phyloP scores from a whole-genome alignment of 2,888 invertebrate species.

The Coronaproctus castanopsis region DNA sequence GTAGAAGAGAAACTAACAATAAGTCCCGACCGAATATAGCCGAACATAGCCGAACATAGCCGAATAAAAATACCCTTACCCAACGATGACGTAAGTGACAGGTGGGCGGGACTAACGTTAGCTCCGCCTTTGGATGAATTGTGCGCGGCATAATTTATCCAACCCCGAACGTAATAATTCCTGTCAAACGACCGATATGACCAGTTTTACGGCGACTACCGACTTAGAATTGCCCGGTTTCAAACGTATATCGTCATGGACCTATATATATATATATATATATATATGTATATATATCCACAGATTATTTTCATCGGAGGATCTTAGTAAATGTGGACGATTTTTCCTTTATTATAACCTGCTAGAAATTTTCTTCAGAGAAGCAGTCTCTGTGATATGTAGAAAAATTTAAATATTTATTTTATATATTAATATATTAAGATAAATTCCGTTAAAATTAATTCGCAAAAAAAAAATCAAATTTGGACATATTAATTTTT shows the following conservation, averaged over 20 bases:
- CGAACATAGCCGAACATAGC: constrained; percentile 12
- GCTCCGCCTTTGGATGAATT: constrained; percentile 14
- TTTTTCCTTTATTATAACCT: too few species aligned
- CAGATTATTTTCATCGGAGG: too few species aligned
- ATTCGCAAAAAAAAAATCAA: too few species aligned
- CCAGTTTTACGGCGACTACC: constrained; percentile 11
- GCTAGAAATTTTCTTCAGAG: too few species aligned
- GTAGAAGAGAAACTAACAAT: too few species aligned
- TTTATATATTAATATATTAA: too few species aligned
- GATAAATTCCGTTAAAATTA: too few species aligned
- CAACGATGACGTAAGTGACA: constrained; percentile 20
- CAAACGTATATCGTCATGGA: too few species aligned
- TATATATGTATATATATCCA: not conserved
- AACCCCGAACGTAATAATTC: constrained; percentile 14
- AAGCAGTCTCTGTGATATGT: too few species aligned
- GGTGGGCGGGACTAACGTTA: constrained; percentile 18
- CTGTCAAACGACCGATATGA: constrained; percentile 13
- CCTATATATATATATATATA: not conserved
- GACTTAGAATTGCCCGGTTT: constrained; percentile 8
- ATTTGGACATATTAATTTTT: too few species aligned
- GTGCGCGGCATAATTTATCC: constrained; percentile 18
- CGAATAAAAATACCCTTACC: constrained; percentile 3
- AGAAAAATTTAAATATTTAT: too few species aligned
- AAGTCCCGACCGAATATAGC: constrained; percentile 3
- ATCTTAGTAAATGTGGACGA: too few species aligned